Evolutionary conservation across 2,113 vertebrate species (phyloP), one percentile per base, ranked within the genome.

Genomic region (Lepus europaeus): DNA sequence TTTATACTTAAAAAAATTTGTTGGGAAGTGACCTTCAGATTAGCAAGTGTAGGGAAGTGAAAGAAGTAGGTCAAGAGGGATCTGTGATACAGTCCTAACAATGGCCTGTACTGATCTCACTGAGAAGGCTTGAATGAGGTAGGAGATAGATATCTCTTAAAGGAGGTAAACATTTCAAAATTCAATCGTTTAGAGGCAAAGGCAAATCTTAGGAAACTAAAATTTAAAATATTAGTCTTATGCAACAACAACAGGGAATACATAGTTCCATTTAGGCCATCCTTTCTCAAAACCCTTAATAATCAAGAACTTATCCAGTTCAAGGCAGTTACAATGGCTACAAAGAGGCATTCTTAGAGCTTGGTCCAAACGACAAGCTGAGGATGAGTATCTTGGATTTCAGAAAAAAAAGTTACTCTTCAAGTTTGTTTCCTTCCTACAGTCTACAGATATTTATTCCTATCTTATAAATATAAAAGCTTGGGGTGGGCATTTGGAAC

Each of bases 361-460:
- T 89, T 64, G 8, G 1, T 33, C 53, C 77, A 31, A 66, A 68
- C 77, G 20, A 73, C 16, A 92, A 90, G 3, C 27, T 51, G 9
- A 93, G 11, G 23, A 53, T 39, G 6, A 80, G 22, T 51, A 68
- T 70, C 66, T 94, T 94, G 17, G 22, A 33, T 87, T 92, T 94
- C 61, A 90, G 20, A 90, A 95, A 92, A 92, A 0, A 76, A 39
- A 31, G 70, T 76, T 85, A 19, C 36, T 94, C 39, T 73, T 63
- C 9, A 3, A 49, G 25, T 14, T 83, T 66, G 14, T 84, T 87
- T 89, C 45, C 2, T 22, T 79, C 25, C n/a, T 68, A 27, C 9
- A 87, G 22, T 23, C 23, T 25, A 23, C 22, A 68, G 27, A 17
- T 83, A 1, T 70, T 74, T 69, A 66, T 33, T 91, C 29, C 74